Evolutionary conservation across 2,113 vertebrate genomes (phyloP), one percentile per base, ranked within the genome.

Genomic region (Redunca redunca): DNA sequence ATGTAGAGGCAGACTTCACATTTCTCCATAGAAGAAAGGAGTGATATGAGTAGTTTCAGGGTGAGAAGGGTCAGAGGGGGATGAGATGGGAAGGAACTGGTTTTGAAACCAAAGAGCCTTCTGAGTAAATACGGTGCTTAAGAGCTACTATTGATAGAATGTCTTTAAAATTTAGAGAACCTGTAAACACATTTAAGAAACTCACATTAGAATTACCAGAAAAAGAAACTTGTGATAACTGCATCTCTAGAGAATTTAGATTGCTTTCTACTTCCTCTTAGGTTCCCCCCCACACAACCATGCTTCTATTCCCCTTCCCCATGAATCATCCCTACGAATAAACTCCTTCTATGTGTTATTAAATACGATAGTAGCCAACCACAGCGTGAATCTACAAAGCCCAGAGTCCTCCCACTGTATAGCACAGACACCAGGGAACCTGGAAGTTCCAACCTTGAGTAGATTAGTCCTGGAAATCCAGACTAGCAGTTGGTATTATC

Each of bases 391-490:
- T 83, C 21, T 48, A 25, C 43, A 77, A 52, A 87, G 48, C 48
- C 86, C 82, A 36, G 53, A 46, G 91, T 14, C 80, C 80, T 95
- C 86, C 77, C 82, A 74, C 94, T 91, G 2, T 8, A 25, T 48
- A 84, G 91, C 50, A 13, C n/a, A 92, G 90, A 88, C 74, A 81
- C 92, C 62, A 62, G 60, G 96, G 97, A 97, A 97, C 94, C 97
- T 96, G 92, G 96, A 97, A 90, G 86, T 86, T 87, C 84, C 46
- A 94, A 50, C 57, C 48, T 88, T 3, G 4, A 95, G 55, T 95
- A 91, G 96, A 96, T 98, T 82, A 98, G 97, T 97, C 97, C 91
- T 98, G 96, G 97, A 98, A 98, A 97, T 96, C 97, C 97, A 98
- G 96, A 95, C 81, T 85, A 95, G 95, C 86, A 80, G 96, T 97